phyloP scores from a whole-genome alignment of 2,888 invertebrate species.

The Tetanocera ferruginea region DNA sequence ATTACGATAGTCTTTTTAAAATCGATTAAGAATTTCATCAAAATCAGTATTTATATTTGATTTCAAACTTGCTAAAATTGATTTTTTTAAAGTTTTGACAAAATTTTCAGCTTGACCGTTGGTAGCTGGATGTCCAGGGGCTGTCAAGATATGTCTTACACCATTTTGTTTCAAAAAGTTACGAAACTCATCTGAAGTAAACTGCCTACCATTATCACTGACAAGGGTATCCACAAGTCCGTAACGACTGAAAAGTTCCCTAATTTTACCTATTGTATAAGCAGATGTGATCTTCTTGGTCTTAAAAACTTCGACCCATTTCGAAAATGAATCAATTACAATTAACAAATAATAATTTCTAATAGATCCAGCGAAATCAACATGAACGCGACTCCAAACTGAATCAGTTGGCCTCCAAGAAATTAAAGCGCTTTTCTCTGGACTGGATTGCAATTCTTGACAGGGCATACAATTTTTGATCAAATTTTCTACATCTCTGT shows the following conservation, averaged over 20 bases:
- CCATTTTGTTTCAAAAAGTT: too few species aligned
- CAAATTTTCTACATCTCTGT: conserved; percentile 42
- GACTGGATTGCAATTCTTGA: conserved; percentile 43
- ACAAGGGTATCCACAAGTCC: too few species aligned
- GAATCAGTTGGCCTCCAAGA: too few species aligned
- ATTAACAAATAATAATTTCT: conserved; percentile 41
- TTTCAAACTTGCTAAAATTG: neutral
- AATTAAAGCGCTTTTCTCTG: too few species aligned
- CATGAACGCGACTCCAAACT: conserved; percentile 43
- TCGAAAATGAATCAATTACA: conserved; percentile 45
- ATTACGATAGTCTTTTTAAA: neutral
- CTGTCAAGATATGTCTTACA: too few species aligned
- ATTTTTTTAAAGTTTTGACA: neutral
- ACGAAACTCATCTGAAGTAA: too few species aligned
- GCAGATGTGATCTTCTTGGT: too few species aligned
- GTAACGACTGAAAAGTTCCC: too few species aligned
- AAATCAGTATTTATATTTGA: neutral
- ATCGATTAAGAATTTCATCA: neutral
- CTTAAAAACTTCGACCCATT: conserved; percentile 48
- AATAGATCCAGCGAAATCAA: conserved; percentile 47
- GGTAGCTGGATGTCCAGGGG: too few species aligned
- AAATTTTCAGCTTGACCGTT: too few species aligned
- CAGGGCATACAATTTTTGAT: conserved; percentile 42
- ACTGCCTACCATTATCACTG: too few species aligned
- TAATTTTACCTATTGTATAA: too few species aligned